These are phyloP conservation scores for Lucinisca nassula DNA, from an alignment of 2,888 invertebrate species.

Conservation along the genomic window DNA sequence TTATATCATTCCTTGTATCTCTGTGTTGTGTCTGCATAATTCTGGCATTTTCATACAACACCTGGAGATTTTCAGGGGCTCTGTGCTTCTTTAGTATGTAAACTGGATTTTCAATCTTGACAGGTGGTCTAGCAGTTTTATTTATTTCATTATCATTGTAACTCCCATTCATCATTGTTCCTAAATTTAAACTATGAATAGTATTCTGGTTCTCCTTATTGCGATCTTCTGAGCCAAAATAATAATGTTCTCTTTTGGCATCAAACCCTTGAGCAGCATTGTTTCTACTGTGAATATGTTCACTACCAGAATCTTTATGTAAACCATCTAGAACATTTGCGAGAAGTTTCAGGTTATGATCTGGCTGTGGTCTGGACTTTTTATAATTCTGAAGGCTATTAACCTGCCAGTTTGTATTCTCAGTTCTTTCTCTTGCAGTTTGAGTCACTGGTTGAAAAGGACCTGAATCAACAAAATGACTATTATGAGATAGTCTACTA, in stretches of 20 bases:
- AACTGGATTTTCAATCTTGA: neutral
- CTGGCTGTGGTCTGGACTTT: neutral
- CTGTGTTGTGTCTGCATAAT: neutral
- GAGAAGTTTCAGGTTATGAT: neutral
- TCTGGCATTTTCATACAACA: conserved; percentile 12
- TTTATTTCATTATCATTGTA: neutral
- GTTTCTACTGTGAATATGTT: neutral
- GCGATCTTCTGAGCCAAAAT: neutral
- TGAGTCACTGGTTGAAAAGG: neutral
- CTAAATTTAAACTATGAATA: neutral
- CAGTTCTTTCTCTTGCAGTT: neutral
- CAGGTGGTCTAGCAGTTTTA: neutral
- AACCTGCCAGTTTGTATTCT: neutral
- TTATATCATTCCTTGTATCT: neutral
- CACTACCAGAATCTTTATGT: neutral
- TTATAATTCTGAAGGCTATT: conserved; percentile 2
- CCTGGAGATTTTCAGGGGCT: neutral
- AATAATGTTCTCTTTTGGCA: neutral
- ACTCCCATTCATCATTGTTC: neutral
- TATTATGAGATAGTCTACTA: neutral
- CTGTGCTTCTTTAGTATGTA: conserved; percentile 6
- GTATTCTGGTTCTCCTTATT: neutral
- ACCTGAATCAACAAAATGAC: neutral
- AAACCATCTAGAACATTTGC: neutral
- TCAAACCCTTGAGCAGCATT: neutral